Evolutionary conservation across 2,888 invertebrate genomes (phyloP), one percentile per base, ranked within the genome.

Genomic region (Himalopsyche kuldschensis): DNA sequence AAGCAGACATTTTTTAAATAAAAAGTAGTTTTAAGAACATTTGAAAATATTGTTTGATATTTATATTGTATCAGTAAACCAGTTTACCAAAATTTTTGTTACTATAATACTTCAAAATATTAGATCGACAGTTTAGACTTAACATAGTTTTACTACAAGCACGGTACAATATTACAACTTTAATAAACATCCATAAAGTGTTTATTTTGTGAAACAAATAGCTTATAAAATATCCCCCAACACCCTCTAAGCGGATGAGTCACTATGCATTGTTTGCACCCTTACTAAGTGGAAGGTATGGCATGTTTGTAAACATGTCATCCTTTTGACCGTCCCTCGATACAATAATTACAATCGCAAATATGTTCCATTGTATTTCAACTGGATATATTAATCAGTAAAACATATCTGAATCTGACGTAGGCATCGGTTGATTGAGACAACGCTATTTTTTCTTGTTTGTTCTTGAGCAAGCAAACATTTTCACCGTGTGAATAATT

Each of bases 191-290:
- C 30, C 69, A 11, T 11, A 15, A 69, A 69, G 27, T 69, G 15
- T 15, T 11, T 6, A 24, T 24, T 6, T 2, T 24, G 63, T 8
- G 27, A 24, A 63, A 11, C 4, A 15, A 76, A 76, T 32, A 31
- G 75, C 20, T 76, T 32, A 17, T 4, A 32, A 76, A 76, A 76
- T 10, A 32, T 24, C 31, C 32, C 75, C 1, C 20, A 31, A 75
- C 2, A 30, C 32, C 75, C 17, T 30, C 31, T 76, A 35, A 32
- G 76, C 10, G 76, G 46, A 15, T 47, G 76, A 79, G 80, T 76
- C 83, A 79, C 80, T 15, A 78, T 77, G 81, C 78, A 81, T 84
- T 84, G 83, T 84, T 84, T 75, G 31, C 75, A 75, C 46, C 83
- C 35, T 63, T 69, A 47, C 81, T 47, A 81, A 81, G 78, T 81